Percentiles rank a stretch among this genome's conserved stretches.
phyloP scores from a whole-genome alignment of 1,140 invertebrate genomes.

The Aphaenogaster rudis region DNA sequence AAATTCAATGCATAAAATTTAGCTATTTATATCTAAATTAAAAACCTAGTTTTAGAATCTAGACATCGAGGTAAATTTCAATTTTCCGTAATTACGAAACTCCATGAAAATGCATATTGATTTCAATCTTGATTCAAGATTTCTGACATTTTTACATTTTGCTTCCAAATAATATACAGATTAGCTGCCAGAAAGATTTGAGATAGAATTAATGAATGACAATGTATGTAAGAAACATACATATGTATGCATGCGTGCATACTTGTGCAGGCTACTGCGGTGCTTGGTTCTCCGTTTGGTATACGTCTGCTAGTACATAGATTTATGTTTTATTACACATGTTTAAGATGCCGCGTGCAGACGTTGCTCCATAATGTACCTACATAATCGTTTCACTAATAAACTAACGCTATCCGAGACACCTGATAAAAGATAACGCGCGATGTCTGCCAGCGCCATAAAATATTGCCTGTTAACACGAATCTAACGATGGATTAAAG shows the following conservation, averaged over 20 bases:
- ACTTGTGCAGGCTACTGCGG: constrained; percentile 3
- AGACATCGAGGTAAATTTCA: background rate
- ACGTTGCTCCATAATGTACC: constrained; percentile 55
- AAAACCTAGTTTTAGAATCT: background rate
- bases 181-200: background rate
- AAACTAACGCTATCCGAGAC: constrained; percentile 69
- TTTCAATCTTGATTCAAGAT: background rate
- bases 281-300: constrained; percentile 57
- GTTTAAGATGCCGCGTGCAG: constrained; percentile 58
- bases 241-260: background rate
- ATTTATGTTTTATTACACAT: constrained; percentile 75
- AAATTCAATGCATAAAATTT: background rate
- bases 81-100: background rate
- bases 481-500: constrained; percentile 56
- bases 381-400: constrained; percentile 76
- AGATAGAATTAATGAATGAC: constrained; percentile 6
- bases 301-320: constrained; percentile 42
- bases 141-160: background rate
- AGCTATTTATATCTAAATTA: background rate
- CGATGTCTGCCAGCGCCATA: constrained; percentile 33
- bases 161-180: background rate
- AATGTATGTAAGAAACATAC: background rate
- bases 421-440: constrained; percentile 71
- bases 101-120: background rate
- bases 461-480: constrained; percentile 73